Evolutionary conservation across 2,888 invertebrate species (phyloP).

Genomic region (Bugulina stolonifera): DNA sequence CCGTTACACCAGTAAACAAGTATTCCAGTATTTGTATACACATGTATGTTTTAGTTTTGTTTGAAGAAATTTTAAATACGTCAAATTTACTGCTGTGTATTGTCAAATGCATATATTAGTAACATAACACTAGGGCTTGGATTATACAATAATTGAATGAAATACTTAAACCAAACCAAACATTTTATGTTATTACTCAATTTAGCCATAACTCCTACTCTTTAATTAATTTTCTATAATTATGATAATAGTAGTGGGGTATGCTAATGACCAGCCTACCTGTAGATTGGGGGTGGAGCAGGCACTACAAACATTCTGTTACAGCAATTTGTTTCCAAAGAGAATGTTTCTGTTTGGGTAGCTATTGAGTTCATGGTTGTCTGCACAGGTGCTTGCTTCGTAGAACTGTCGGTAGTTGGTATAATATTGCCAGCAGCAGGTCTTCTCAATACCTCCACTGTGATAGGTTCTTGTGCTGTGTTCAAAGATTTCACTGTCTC

Average conservation of each 20-base stretch:
- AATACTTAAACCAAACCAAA: not conserved
- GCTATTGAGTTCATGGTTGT: conserved; percentile 48
- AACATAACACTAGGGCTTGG: not conserved
- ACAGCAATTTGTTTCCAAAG: not conserved
- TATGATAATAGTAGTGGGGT: not conserved
- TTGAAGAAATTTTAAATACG: too few species aligned
- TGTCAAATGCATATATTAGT: too few species aligned
- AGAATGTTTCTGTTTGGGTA: conserved; percentile 46
- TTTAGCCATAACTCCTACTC: not conserved
- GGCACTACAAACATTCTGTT: not conserved
- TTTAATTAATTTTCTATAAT: not conserved
- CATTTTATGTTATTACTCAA: not conserved
- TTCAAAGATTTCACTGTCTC: conserved; percentile 53
- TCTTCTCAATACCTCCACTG: conserved; percentile 50
- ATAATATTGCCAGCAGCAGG: not conserved
- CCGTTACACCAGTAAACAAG: not conserved
- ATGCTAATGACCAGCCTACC: not conserved
- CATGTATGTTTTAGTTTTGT: too few species aligned
- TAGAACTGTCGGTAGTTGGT: not conserved
- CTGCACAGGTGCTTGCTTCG: not conserved
- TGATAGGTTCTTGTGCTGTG: conserved; percentile 51
- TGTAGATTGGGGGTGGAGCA: conserved; percentile 11
- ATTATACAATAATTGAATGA: not conserved
- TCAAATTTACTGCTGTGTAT: too few species aligned
- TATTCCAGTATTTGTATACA: too few species aligned